These are phyloP conservation scores for Antheraea mylitta DNA, from an alignment of 1,140 invertebrate species.

Conservation along the genomic window DNA sequence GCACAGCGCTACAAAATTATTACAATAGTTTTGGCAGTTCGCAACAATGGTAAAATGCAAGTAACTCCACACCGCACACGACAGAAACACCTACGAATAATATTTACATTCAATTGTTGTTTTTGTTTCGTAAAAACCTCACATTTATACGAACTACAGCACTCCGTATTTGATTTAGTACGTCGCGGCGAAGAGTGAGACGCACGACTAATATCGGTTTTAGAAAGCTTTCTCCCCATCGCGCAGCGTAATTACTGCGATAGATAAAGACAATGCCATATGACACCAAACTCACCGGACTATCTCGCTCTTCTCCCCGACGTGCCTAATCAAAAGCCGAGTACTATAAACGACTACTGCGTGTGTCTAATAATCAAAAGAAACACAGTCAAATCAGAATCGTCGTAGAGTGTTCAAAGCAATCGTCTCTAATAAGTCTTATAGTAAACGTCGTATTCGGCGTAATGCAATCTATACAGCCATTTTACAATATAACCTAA, in stretches of 20 bases:
- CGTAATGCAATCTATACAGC: constrained; percentile 59
- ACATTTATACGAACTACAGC: not conserved
- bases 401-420: constrained; percentile 27
- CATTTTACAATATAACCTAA: constrained; percentile 37
- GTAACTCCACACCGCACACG: constrained; percentile 48
- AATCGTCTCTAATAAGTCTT: constrained; percentile 42
- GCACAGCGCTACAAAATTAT: constrained; percentile 66
- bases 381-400: not conserved
- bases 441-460: constrained; percentile 52
- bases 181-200: too few species aligned
- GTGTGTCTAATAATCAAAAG: not conserved
- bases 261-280: too few species aligned
- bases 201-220: too few species aligned
- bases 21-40: constrained; percentile 75
- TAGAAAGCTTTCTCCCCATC: too few species aligned
- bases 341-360: too few species aligned
- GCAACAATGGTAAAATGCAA: constrained; percentile 77
- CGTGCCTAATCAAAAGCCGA: too few species aligned
- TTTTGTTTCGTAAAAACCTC: constrained; percentile 31
- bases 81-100: constrained; percentile 55
- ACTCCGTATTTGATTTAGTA: too few species aligned
- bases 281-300: too few species aligned
- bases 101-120: constrained; percentile 58
- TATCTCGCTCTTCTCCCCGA: too few species aligned
- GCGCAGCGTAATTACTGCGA: too few species aligned